Conservation (phyloP, 1,140 invertebrate species). For the Drosophila kepulauana region DNA sequence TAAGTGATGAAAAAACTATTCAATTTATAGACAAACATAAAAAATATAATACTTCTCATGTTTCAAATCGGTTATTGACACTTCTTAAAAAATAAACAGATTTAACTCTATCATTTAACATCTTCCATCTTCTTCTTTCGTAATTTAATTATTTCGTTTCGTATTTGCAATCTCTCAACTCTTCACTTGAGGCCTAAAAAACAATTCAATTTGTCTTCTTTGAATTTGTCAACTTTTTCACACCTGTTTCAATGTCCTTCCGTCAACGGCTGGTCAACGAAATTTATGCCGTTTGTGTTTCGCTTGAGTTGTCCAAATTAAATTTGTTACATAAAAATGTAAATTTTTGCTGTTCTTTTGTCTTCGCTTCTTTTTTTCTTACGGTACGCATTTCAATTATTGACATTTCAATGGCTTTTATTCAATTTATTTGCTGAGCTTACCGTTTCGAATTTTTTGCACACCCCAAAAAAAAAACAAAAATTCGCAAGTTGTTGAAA, state of each 20-base stretch:
- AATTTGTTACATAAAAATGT: conserved; percentile 75
- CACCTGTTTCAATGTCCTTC: conserved; percentile 37
- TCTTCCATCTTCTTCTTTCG: too few species aligned
- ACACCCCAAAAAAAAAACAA: not conserved
- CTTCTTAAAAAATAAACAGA: too few species aligned
- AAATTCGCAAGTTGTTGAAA: not conserved
- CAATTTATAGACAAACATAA: not conserved
- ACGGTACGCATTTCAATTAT: conserved; percentile 66
- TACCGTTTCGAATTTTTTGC: conserved; percentile 25
- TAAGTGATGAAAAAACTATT: not conserved
- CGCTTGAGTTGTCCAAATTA: conserved; percentile 60
- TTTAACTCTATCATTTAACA: too few species aligned
- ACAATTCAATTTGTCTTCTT: not conserved
- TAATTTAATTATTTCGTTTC: too few species aligned
- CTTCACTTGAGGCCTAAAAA: not conserved
- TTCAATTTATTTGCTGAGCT: conserved; percentile 66
- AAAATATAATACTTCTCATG: not conserved
- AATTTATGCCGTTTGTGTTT: conserved; percentile 61
- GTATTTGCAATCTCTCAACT: not conserved
- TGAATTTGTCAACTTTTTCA: not conserved
- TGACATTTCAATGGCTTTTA: conserved; percentile 73
- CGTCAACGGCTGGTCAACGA: conserved; percentile 16
- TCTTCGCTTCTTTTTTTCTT: conserved; percentile 17
- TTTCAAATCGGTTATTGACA: too few species aligned
- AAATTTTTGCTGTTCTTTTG: conserved; percentile 53